These are phyloP conservation scores for Caranx melampygus DNA, from an alignment of 2,113 vertebrate genomes.

Conservation along the genomic window DNA sequence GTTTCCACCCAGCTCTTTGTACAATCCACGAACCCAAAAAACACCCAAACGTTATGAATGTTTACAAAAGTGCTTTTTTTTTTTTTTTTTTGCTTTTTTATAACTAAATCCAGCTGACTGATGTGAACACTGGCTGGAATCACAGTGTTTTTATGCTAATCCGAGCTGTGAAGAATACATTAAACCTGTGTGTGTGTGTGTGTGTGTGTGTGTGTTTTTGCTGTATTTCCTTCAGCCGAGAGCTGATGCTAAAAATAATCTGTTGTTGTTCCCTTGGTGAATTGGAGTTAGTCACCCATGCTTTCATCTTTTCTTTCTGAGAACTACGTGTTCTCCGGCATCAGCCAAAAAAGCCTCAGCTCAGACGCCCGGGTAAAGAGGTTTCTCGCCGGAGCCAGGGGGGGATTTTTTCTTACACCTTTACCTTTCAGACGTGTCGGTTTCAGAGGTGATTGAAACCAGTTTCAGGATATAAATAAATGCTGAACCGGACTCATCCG, in stretches of 20 bases:
- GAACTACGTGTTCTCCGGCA: not conserved
- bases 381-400: not conserved
- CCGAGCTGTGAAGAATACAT: conserved; percentile 6
- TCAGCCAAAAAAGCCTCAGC: conserved; percentile 8
- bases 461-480: no score
- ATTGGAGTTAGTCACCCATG: conserved; percentile 21
- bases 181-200: not conserved
- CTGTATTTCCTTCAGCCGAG: not conserved
- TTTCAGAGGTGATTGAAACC: no score
- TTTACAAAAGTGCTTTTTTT: no score
- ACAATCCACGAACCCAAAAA: no score
- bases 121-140: not conserved
- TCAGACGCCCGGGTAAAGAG: not conserved
- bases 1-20: no score
- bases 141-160: conserved; percentile 19
- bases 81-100: no score
- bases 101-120: not conserved
- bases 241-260: conserved; percentile 36
- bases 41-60: no score
- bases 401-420: no score
- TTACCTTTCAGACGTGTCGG: no score
- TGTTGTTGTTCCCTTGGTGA: conserved; percentile 16
- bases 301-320: conserved; percentile 26
- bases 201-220: not conserved
- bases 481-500: not conserved